Base-by-base conservation (phyloP, 2,113 vertebrate species). In the Carassius carassius region DNA sequence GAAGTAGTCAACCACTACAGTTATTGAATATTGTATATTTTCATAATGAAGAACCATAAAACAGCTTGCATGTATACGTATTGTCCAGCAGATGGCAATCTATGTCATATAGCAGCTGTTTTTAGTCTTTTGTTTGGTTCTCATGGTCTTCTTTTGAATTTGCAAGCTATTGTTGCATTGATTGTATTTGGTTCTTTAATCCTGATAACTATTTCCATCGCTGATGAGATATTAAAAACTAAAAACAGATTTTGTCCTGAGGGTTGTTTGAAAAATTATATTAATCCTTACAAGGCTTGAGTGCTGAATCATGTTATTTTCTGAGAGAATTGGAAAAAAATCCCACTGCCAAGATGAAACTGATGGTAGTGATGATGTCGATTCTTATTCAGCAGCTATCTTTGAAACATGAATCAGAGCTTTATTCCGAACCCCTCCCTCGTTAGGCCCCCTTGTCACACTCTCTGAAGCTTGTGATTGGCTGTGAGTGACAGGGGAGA, bases 401-500 rank as follows among this genome's bases (percentile, higher is more conserved):
- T 93, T 87, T 93, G 90, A 90, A 89, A 82, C 76, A 90, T 89
- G 90, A 92, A 90, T 92, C 81, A 86, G 90, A 88, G 47, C 78
- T 78, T 84, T 72, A 47, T 83, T 83, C 75, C 29, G 11, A 51
- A 60, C 67, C 11, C 62, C 80, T 80, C 21, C 74, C 82, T 44
- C 32, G 37, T 72, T 70, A 25, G 77, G 47, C 83, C 89, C 58
- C 86, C 84, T 47, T 85, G 88, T 91, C 87, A 88, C 90, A 88
- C 89, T 90, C 88, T 90, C 86, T 86, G 86, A 85, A 89, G 90
- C 89, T 87, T 83, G 87, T 25, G 91, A 91, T 93, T 93, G 92
- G 94, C 88, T 93, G 89, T 88, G 87, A 90, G 89, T 90, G 87
- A 88, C 77, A 77, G 54, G 84, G 87, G 87, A 90, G 16, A 70